Conservation (phyloP, 2,888 invertebrate species). For the Hirtodrosophila confusa region DNA sequence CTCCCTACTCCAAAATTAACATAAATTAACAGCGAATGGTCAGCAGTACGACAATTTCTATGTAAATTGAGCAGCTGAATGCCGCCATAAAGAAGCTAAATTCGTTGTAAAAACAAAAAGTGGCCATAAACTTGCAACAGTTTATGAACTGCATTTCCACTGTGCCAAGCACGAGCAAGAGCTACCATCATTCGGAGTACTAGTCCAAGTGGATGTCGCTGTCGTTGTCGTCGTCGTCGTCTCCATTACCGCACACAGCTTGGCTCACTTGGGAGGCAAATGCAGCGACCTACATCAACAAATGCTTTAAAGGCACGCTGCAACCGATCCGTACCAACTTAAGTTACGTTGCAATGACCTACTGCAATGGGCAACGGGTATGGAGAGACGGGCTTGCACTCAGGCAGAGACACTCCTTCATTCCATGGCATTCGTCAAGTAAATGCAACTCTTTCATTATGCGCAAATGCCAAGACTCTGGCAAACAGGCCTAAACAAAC, state of each 20-base stretch:
- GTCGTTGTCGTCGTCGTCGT: conserved; percentile 23
- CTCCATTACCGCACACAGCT: conserved; percentile 46
- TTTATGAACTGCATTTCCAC: conserved; percentile 63
- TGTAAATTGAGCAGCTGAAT: conserved; percentile 70
- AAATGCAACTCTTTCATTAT: conserved; percentile 76
- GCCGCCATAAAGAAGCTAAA: conserved; percentile 59
- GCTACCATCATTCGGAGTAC: conserved; percentile 24
- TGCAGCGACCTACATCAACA: conserved; percentile 74
- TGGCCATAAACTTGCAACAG: conserved; percentile 70
- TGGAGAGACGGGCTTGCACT: too few species aligned
- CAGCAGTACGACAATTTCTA: conserved; percentile 52
- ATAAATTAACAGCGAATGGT: conserved; percentile 63
- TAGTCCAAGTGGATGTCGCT: conserved; percentile 16
- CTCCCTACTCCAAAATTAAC: conserved; percentile 51
- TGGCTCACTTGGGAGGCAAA: conserved; percentile 16
- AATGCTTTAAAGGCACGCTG: conserved; percentile 62
- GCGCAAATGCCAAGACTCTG: conserved; percentile 58
- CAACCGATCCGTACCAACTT: conserved; percentile 41
- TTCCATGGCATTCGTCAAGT: conserved; percentile 38
- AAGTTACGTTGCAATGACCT: conserved; percentile 67
- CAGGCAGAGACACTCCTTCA: conserved; percentile 51
- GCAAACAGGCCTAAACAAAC: conserved; percentile 75
- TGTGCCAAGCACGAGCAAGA: conserved; percentile 4
- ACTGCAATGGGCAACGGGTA: conserved; percentile 43
- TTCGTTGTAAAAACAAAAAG: conserved; percentile 64